phyloP scores from a whole-genome alignment of 2,113 vertebrate species.

The Saccopteryx bilineata region DNA sequence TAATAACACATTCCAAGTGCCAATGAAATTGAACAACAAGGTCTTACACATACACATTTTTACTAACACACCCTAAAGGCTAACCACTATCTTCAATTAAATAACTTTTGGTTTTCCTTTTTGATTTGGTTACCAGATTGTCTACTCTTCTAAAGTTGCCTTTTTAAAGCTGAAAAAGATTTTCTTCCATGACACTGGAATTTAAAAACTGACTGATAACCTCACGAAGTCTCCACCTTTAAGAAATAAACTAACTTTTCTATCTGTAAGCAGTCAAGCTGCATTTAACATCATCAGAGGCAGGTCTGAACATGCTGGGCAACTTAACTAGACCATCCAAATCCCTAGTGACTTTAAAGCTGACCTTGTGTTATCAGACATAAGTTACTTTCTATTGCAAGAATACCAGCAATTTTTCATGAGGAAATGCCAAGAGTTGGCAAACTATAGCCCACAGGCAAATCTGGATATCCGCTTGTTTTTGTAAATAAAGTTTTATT shows the following conservation, averaged over 20 bases:
- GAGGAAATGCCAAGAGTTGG: background rate
- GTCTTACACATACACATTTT: background rate
- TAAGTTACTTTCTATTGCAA: slow-evolving; percentile 7
- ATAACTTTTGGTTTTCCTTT: slow-evolving; percentile 49
- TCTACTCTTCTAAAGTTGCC: slow-evolving; percentile 1
- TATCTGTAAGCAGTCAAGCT: background rate
- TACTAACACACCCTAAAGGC: background rate
- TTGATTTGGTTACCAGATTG: slow-evolving; percentile 43
- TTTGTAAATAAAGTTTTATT: slow-evolving; percentile 48
- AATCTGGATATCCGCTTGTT: slow-evolving; percentile 3
- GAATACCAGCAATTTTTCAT: slow-evolving; percentile 17
- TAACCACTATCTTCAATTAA: background rate
- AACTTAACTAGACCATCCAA: slow-evolving; percentile 14
- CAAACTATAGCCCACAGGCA: background rate
- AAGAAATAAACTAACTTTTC: slow-evolving; percentile 52
- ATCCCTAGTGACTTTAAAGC: slow-evolving; percentile 28
- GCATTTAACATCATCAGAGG: slow-evolving; percentile 15
- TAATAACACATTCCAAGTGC: slow-evolving; percentile 17
- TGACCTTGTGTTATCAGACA: background rate
- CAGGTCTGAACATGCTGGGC: background rate
- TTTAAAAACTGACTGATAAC: slow-evolving; percentile 50
- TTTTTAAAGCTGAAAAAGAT: slow-evolving; percentile 47
- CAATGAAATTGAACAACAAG: background rate
- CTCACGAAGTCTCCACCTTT: background rate
- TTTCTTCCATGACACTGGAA: slow-evolving; percentile 45